Evolutionary conservation across 2,888 invertebrate species (phyloP).

Genomic region (Caradrina clavipalpis): DNA sequence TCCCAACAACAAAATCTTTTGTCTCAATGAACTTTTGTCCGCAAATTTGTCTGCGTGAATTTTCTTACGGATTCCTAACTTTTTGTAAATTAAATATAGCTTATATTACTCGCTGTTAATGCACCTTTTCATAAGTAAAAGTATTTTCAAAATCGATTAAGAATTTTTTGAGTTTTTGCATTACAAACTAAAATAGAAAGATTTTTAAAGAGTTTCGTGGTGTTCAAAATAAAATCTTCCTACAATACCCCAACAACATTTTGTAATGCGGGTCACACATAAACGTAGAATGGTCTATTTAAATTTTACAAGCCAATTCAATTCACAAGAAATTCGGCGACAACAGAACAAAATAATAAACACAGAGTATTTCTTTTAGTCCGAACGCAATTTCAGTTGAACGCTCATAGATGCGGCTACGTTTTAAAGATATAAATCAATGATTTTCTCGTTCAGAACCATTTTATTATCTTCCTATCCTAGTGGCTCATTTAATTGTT

Average conservation of each 20-base stretch:
- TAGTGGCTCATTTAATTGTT: constrained; percentile 45
- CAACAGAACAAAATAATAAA: constrained; percentile 48
- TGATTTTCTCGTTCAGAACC: constrained; percentile 32
- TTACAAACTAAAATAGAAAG: no score
- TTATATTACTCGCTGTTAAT: no score
- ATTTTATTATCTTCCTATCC: constrained; percentile 52
- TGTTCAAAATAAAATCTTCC: not conserved
- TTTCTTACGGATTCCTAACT: no score
- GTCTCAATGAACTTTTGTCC: no score
- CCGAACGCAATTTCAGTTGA: constrained; percentile 38
- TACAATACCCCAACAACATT: not conserved
- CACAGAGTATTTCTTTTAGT: constrained; percentile 21
- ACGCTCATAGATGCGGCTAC: constrained; percentile 35
- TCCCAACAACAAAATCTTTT: not conserved
- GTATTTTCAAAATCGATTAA: no score
- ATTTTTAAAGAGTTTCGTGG: no score
- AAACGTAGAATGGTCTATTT: constrained; percentile 38
- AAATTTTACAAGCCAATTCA: constrained; percentile 43
- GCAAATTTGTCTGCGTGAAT: no score
- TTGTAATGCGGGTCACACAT: constrained; percentile 13
- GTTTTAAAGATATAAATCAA: constrained; percentile 51
- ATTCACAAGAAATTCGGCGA: constrained; percentile 31
- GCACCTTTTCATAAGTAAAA: no score
- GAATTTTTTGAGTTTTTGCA: no score
- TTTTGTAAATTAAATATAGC: no score